A percentile compares a stretch with the other conserved stretches of the same genome.
Evolutionary conservation across 2,888 invertebrate species (phyloP).

Genomic region (Pollenia griseotomentosa): DNA sequence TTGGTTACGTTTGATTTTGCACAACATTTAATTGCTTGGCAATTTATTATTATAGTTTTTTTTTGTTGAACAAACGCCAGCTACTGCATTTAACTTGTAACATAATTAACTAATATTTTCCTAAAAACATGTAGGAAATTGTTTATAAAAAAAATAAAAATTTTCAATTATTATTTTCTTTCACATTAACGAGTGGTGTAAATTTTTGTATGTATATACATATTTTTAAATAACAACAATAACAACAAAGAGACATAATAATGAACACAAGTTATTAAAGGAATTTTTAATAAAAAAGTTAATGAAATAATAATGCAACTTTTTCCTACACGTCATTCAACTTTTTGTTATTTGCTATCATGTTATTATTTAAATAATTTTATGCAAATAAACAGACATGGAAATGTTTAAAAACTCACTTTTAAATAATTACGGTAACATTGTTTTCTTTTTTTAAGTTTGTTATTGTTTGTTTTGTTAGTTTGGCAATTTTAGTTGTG

Average conservation of each 20-base stretch:
- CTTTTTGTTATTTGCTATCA: not conserved
- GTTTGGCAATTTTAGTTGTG: slow-evolving; percentile 8
- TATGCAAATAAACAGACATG: slow-evolving; percentile 56
- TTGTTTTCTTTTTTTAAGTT: not conserved
- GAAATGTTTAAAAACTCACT: slow-evolving; percentile 31
- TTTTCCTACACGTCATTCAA: slow-evolving; percentile 27
- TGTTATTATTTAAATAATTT: slow-evolving; percentile 59
- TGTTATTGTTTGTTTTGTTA: not conserved
- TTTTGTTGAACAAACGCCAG: not conserved
- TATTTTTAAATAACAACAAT: slow-evolving; percentile 7
- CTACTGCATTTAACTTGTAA: not conserved
- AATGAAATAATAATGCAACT: slow-evolving; percentile 29
- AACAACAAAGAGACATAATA: slow-evolving; percentile 44
- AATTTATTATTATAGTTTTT: slow-evolving; percentile 8
- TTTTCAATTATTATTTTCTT: slow-evolving; percentile 1
- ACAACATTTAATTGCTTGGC: slow-evolving; percentile 14
- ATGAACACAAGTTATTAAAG: slow-evolving; percentile 50
- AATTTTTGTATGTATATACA: not conserved
- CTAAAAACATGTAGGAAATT: slow-evolving; percentile 17
- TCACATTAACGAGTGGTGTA: not conserved
- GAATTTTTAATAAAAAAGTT: not conserved
- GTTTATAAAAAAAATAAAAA: not conserved
- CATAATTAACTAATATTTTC: not conserved
- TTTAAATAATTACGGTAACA: slow-evolving; percentile 21
- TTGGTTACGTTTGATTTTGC: slow-evolving; percentile 31